Evolutionary conservation across 2,797 vertebrate genomes (phyloP).

Genomic region (Enteromius thamalakanensis): DNA sequence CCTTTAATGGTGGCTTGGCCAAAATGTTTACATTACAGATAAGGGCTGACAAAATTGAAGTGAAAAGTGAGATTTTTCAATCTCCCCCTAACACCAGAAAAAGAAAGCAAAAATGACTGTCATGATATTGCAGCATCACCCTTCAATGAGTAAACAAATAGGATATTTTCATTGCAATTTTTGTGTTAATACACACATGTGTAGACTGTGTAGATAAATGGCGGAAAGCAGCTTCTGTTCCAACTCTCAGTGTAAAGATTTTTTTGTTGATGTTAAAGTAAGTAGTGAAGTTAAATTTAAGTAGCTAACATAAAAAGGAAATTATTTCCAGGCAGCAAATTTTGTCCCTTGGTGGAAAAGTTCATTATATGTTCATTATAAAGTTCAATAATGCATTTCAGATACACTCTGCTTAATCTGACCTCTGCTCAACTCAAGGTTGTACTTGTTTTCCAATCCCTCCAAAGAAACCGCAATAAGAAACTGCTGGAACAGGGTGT

Average conservation of each 20-base stretch:
- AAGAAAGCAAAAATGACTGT: background rate
- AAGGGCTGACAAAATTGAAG: background rate
- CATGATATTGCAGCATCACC: background rate
- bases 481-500: slow-evolving; percentile 84
- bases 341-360: background rate
- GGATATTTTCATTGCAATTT: background rate
- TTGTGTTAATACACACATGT: background rate
- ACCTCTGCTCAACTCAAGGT: slow-evolving; percentile 71
- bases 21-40: background rate
- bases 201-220: background rate
- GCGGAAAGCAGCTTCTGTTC: background rate
- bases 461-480: slow-evolving; percentile 86
- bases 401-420: background rate
- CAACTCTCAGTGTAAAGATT: background rate
- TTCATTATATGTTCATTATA: background rate
- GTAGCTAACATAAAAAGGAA: background rate
- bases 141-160: background rate
- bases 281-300: background rate
- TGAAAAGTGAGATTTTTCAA: no score
- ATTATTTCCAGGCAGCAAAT: background rate
- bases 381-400: background rate
- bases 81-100: no score
- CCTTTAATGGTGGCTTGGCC: background rate
- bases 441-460: slow-evolving; percentile 89
- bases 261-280: background rate